Evolutionary conservation across 1,140 invertebrate genomes (phyloP).

Genomic region (Bradynema listronoti): DNA sequence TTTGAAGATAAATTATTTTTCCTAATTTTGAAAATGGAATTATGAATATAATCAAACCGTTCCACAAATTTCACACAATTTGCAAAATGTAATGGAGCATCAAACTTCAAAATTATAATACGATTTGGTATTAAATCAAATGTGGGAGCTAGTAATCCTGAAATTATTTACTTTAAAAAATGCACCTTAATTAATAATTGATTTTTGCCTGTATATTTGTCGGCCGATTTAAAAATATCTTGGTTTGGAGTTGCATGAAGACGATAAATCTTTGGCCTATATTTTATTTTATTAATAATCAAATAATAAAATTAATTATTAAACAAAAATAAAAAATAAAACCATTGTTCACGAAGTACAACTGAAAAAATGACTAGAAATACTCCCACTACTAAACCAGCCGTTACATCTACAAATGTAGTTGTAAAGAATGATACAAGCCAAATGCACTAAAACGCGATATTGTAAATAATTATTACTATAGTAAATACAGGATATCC

Average conservation of each 20-base stretch:
- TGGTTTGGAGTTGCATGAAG: neutral
- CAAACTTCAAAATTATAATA: constrained; percentile 10
- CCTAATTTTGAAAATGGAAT: constrained; percentile 1
- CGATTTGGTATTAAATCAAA: constrained; percentile 12
- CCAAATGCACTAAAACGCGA: constrained; percentile 62
- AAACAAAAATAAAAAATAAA: neutral
- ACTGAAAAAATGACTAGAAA: constrained; percentile 62
- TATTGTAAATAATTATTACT: too few relatives aligned
- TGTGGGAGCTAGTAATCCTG: constrained; percentile 5
- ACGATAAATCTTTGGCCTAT: constrained; percentile 16
- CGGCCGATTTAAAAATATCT: constrained; percentile 6
- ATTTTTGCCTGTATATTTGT: constrained; percentile 6
- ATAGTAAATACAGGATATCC: too few relatives aligned
- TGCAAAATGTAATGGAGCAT: constrained; percentile 24
- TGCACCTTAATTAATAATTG: neutral
- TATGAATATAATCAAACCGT: neutral
- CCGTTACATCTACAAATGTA: constrained; percentile 62
- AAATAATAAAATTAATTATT: constrained; percentile 10
- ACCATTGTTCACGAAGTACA: constrained; percentile 59
- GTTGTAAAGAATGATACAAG: constrained; percentile 63
- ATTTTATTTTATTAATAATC: too few relatives aligned
- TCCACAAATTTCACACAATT: constrained; percentile 21
- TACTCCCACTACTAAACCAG: constrained; percentile 62
- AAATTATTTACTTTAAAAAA: neutral
- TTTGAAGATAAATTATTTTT: too few relatives aligned